Percentiles rank a stretch among this genome's conserved stretches.
Conservation (phyloP, 2,888 invertebrate genomes). For the Melanchra persicariae region DNA sequence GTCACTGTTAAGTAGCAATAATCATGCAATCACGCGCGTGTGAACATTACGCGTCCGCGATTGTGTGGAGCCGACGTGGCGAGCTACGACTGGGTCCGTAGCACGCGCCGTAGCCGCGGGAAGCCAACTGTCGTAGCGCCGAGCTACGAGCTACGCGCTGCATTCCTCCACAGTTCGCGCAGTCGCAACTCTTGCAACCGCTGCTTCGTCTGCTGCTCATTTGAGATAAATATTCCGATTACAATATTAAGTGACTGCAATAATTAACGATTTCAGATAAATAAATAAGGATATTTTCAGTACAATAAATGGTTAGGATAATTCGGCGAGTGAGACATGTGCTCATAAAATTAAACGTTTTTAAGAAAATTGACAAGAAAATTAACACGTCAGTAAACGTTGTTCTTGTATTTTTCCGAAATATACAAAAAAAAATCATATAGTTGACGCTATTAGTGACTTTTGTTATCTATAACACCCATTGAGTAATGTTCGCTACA, state of each 20-base stretch:
- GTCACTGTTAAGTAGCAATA: conserved; percentile 82
- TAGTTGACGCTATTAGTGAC: no score
- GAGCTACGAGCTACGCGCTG: conserved; percentile 72
- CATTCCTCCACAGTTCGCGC: conserved; percentile 80
- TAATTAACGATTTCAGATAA: conserved; percentile 14
- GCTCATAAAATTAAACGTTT: not conserved
- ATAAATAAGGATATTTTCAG: not conserved
- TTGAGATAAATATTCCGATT: conserved; percentile 33
- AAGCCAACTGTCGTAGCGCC: conserved; percentile 78
- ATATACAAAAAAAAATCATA: no score
- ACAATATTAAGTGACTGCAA: conserved; percentile 17
- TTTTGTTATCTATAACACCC: no score
- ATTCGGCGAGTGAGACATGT: not conserved
- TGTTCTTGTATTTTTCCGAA: no score
- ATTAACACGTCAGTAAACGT: not conserved
- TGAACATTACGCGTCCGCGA: conserved; percentile 80
- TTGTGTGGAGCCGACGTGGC: conserved; percentile 60
- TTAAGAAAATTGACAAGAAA: not conserved
- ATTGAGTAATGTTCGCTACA: no score
- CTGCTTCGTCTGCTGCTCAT: conserved; percentile 45
- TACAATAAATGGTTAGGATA: not conserved
- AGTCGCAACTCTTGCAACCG: conserved; percentile 79
- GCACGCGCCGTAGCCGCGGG: conserved; percentile 74
- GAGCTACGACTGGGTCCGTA: conserved; percentile 58
- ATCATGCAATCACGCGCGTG: conserved; percentile 83